Conservation (phyloP, 2,113 vertebrate species). For the Chionomys nivalis region DNA sequence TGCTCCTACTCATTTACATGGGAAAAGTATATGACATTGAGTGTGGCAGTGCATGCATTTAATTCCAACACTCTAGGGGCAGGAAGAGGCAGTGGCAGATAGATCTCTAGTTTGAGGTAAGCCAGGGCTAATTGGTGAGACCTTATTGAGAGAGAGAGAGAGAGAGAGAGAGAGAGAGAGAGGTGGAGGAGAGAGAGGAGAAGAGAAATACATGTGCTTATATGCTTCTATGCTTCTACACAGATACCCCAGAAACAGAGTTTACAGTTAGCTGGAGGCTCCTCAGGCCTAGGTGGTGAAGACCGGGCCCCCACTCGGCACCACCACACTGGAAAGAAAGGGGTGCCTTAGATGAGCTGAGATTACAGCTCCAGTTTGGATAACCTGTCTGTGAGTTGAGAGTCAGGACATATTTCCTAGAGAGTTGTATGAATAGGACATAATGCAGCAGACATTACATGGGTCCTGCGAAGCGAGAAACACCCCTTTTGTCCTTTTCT, state of each 20-base stretch:
- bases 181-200: too few species aligned
- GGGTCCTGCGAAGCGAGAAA: background rate
- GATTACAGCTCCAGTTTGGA: background rate
- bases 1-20: background rate
- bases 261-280: background rate
- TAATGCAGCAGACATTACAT: background rate
- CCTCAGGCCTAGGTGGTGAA: background rate
- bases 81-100: background rate
- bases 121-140: background rate
- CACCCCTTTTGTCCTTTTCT: background rate
- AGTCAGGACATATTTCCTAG: background rate
- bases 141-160: rapidly evolving
- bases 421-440: background rate
- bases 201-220: background rate
- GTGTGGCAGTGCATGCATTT: rapidly evolving
- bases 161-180: background rate
- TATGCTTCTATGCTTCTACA: too few species aligned
- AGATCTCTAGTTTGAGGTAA: background rate
- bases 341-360: background rate
- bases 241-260: background rate
- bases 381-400: background rate
- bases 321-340: background rate
- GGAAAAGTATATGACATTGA: background rate
- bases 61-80: background rate
- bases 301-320: too few species aligned